Evolutionary conservation across 2,113 vertebrate species (phyloP).

Genomic region (Cynopterus brachyotis): DNA sequence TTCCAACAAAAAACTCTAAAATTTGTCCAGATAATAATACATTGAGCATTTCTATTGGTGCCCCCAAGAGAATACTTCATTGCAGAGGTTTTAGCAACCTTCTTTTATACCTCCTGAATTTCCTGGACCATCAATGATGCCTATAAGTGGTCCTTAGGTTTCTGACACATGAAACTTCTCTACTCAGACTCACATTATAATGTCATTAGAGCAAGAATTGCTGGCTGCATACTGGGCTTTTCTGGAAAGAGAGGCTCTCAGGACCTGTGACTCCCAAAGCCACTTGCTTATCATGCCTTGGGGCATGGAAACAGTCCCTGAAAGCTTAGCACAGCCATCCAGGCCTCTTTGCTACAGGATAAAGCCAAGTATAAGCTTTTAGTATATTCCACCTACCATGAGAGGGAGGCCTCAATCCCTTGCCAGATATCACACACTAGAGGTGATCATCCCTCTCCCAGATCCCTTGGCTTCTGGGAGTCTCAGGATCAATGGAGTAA

Average conservation of each 20-base stretch:
- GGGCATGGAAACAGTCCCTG: neutral
- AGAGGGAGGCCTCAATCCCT: neutral
- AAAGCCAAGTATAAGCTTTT: neutral
- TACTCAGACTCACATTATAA: no score
- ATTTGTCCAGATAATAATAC: neutral
- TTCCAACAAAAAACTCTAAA: neutral
- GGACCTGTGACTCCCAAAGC: accelerated
- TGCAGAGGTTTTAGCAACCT: neutral
- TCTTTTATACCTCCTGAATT: neutral
- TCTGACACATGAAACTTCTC: neutral
- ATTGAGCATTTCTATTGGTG: neutral
- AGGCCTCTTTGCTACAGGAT: neutral
- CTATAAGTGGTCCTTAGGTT: neutral
- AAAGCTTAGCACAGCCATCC: neutral
- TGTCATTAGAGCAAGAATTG: neutral
- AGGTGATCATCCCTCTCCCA: neutral
- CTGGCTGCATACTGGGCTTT: neutral
- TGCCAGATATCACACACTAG: neutral
- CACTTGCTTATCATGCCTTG: neutral
- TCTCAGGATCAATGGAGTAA: accelerated
- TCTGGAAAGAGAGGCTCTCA: neutral
- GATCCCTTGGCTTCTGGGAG: neutral
- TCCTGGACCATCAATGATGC: neutral
- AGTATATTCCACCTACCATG: neutral
- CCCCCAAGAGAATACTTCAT: neutral